phyloP scores from a whole-genome alignment of 1,140 invertebrate genomes.

The Drosophila albomicans region DNA sequence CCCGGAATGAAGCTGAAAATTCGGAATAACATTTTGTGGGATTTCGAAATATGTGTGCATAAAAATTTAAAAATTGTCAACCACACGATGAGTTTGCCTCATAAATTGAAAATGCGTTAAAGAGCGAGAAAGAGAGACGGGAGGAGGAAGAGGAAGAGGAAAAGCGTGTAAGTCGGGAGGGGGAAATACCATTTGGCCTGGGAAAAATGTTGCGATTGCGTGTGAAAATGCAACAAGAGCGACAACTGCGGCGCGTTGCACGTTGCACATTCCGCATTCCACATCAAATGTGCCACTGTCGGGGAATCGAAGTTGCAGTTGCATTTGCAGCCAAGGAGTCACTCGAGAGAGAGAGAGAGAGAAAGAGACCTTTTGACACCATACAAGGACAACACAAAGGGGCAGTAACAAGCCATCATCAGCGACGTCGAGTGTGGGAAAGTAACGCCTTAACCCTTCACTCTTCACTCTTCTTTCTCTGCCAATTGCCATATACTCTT shows the following conservation, averaged over 20 bases:
- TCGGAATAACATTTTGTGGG: conserved; percentile 31
- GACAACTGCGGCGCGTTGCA: not conserved
- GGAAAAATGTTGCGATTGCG: conserved; percentile 57
- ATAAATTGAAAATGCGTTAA: conserved; percentile 9
- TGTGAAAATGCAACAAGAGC: conserved; percentile 60
- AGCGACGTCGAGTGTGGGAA: not conserved
- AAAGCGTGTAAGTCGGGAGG: not conserved
- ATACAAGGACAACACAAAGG: not conserved
- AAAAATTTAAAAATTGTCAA: conserved; percentile 14
- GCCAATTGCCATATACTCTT: not conserved
- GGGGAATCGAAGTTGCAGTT: not conserved
- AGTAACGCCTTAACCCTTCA: conserved; percentile 17
- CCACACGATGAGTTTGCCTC: conserved; percentile 5
- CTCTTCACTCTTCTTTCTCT: not conserved
- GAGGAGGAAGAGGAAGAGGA: too few relatives aligned
- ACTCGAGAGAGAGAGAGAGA: not conserved
- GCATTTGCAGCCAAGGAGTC: not conserved
- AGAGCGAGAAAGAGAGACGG: not conserved
- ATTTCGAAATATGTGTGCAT: conserved; percentile 10
- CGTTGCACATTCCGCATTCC: conserved; percentile 7
- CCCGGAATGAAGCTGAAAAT: conserved; percentile 12
- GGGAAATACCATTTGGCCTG: conserved; percentile 2
- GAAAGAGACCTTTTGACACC: not conserved
- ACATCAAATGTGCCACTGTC: not conserved
- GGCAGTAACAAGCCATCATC: conserved; percentile 1